Base-by-base conservation (phyloP, 92 coral and sea anemone species). In the Zoanthus gigantus region DNA sequence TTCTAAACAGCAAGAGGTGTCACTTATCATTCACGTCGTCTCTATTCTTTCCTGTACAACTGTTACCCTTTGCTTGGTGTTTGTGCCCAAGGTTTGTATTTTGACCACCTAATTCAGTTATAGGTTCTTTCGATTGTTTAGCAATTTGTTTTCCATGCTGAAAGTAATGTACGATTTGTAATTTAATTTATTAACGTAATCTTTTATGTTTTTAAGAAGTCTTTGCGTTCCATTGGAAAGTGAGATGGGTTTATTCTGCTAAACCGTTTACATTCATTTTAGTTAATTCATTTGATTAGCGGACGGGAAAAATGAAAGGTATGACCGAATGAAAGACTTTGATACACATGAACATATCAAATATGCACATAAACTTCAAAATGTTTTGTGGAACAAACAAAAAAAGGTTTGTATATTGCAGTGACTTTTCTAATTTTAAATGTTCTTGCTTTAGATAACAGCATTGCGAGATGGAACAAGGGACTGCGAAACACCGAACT, bases 41-140 rank as follows among this genome's bases (percentile, higher is more conserved):
- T 66, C 74, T 42, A 81, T 81, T 60, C 42, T 81, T 56, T 81
- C 85, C 29, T 81, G 85, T 50, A 81, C 85, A 17, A 63, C 85
- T 1, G 73, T 63, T 18, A 81, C 85, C 1, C 85, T 81, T 50
- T 67, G 85, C 61, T 58, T 81, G 18, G 85, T 81, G 0, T 81
- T 81, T 16, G 18, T 81, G 44, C 85, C 85, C 6, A 81, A 81
- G 85, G 85, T 81, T 69, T 69, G 74, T 69, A 63, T 13, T 6
- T 63, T 15, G 23, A 7, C 60, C 12, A 54, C 60, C 60, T 7
- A 54, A 54, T 2, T 7, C 11, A 7, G 56, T 12, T 15, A 15
- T 54, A 9, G 15, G 60, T 54, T 15, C 2, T 4, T 12, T 12
- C 7, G 3, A 63, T 63, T 17, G 23, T 23, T 23, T 23, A 23